Evolutionary conservation across 2,888 invertebrate species (phyloP), one percentile per base, ranked within the genome.

Genomic region (Amblyjoppa proteus): DNA sequence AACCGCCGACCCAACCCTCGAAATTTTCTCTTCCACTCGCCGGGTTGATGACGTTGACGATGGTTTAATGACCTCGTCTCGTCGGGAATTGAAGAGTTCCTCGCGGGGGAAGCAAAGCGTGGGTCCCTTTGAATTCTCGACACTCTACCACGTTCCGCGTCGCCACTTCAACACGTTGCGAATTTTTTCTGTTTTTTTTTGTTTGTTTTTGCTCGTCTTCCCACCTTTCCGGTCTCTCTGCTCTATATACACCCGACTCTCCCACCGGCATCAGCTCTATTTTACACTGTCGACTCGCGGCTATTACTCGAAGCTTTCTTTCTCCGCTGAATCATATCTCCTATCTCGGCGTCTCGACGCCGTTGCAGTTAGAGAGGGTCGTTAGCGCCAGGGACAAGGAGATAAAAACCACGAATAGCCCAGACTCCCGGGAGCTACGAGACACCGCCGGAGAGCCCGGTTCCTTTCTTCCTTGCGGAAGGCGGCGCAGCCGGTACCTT

Each of bases 151-250:
- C 73, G 74, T 68, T 53, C 73, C 73, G 51, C 68, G 66, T 66
- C 78, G 81, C 78, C 87, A 88, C 88, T 89, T 87, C 81, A 87
- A 85, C 90, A 89, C 89, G 88, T 88, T 84, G 58, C 64, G 71
- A 77, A 70, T 87, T 86, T 85, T 68, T 64, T 7, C 20, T 20
- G 16, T 34, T 31, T 61, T 75, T 75, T 28, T 41, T 53, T 31
- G 20, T 20, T 20, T 20, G 20, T 66, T 31, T 49, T 49, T 28
- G 16, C n/a, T 56, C 58, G 58, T 70, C 58, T 53, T 68, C 34
- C 51, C 74, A 41, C 34, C 61, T 75, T 69, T 61, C 58, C 16
- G 49, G 25, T 9, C 25, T 31, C 25, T 25, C 16, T 28, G 56
- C 49, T 66, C 25, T n/a, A 34, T 45, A 66, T 71, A 45, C 51